Base-by-base conservation (phyloP, 1,140 invertebrate genomes). In the Delia radicum region DNA sequence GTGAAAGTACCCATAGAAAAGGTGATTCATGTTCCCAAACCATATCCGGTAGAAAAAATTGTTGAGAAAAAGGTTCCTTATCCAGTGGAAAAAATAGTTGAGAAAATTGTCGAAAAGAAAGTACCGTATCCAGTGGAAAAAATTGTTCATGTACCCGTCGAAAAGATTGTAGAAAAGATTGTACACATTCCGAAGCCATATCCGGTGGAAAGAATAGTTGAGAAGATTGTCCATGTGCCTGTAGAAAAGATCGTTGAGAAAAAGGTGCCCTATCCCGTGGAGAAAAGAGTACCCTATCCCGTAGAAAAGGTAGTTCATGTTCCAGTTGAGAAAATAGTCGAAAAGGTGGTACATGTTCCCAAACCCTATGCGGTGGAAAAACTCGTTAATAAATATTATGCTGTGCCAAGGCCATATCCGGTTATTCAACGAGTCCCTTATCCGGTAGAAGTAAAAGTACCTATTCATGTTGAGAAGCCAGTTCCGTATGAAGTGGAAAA, bases 261-360 rank as follows among this genome's bases (percentile, higher is more conserved):
- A 79, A 84, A 90, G 8, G 88, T 93, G 0, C 91, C 92, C 78
- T 91, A 92, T 7, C 80, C 82, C 1, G 86, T 91, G 0, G 89
- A 90, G 77, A 89, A 89, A 73, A 77, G 82, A 6, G 74, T 79
- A 18, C 69, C 82, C 15, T 80, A 80, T 69, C 74, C 79, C 6
- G 79, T 87, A 1, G 87, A 87, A 65, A 87, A 85, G 27, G 77
- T 82, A n/a, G 77, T 87, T 18, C 85, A 79, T 15, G 75, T 87
- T 21, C 79, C 81, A 8, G 37, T 79, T 7, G 86, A 87, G 78
- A 78, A 80, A 69, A 73, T 78, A 1, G 90, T 92, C 0, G 91
- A 92, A 78, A 85, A 84, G 31, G 77, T 82, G 2, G 80, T 85
- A n/a, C 80, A 84, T 55, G 91, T 90, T 15, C 75, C 75, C 2